Conservation (phyloP, 1,140 invertebrate genomes). For the Heterodera schachtii region DNA sequence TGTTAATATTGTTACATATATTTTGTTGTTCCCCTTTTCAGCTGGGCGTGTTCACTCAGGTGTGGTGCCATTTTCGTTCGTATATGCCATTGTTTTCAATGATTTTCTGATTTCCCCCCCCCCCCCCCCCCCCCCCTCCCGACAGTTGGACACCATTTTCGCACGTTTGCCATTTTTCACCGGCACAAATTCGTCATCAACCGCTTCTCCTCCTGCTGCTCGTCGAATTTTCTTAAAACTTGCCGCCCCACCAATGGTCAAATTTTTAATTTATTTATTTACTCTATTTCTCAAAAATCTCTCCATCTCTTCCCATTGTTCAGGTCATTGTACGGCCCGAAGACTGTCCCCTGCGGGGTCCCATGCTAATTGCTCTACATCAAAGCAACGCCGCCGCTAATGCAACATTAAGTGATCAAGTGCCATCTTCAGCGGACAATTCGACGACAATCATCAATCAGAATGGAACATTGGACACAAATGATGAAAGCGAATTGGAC, state of each 20-base stretch:
- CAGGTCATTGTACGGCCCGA: slow-evolving; percentile 9
- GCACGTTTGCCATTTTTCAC: not conserved
- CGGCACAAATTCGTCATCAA: not conserved
- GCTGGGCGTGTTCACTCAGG: slow-evolving; percentile 24
- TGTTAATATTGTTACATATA: too few species aligned
- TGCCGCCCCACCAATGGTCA: slow-evolving; percentile 18
- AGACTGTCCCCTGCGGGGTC: slow-evolving; percentile 10
- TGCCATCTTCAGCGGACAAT: not conserved
- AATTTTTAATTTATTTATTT: too few species aligned
- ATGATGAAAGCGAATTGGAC: not conserved
- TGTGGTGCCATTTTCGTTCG: not conserved
- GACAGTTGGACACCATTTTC: slow-evolving; percentile 6
- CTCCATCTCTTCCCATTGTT: too few species aligned
- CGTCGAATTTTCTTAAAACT: not conserved
- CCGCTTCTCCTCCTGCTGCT: too few species aligned
- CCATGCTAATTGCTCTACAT: not conserved
- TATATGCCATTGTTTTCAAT: not conserved
- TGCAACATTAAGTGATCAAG: not conserved
- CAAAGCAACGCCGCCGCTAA: slow-evolving; percentile 11
- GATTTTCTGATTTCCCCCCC: too few species aligned
- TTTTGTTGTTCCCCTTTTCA: not conserved
- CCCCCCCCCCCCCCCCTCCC: not conserved
- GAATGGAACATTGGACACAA: not conserved
- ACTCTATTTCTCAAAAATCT: not conserved
- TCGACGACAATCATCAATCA: not conserved